These are phyloP conservation scores for Sphyrna mokarran DNA, from an alignment of 2,113 vertebrate genomes.

Conservation along the genomic window DNA sequence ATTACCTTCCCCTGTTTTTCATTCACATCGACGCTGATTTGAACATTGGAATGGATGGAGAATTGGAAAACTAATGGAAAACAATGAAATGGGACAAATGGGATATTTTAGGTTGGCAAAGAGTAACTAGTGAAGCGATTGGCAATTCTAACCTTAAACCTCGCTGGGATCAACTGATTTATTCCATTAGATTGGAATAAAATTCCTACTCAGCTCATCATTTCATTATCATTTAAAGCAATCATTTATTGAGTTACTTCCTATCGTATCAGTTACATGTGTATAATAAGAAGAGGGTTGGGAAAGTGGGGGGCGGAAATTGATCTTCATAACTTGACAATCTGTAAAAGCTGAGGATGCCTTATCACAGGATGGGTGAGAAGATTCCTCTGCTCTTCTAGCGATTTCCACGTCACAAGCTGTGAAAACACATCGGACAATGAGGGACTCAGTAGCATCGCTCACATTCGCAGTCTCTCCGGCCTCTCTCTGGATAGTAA, in stretches of 20 bases:
- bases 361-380: background rate
- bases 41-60: too few relatives aligned
- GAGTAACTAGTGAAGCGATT: too few relatives aligned
- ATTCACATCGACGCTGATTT: too few relatives aligned
- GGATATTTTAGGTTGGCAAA: too few relatives aligned
- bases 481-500: background rate
- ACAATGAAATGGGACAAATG: too few relatives aligned
- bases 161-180: background rate
- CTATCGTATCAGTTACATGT: background rate
- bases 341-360: background rate
- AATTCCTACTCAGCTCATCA: background rate
- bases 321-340: background rate
- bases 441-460: background rate
- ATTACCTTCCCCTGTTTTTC: too few relatives aligned
- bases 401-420: background rate
- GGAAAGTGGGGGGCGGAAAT: background rate
- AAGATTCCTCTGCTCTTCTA: background rate
- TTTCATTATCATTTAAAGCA: background rate
- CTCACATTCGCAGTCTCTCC: background rate
- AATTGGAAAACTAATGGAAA: too few relatives aligned
- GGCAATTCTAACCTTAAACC: background rate
- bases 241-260: background rate
- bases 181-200: background rate
- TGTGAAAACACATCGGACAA: background rate
- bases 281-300: background rate